Conservation (phyloP, 1,140 invertebrate species). For the Drosophila repletoides region DNA sequence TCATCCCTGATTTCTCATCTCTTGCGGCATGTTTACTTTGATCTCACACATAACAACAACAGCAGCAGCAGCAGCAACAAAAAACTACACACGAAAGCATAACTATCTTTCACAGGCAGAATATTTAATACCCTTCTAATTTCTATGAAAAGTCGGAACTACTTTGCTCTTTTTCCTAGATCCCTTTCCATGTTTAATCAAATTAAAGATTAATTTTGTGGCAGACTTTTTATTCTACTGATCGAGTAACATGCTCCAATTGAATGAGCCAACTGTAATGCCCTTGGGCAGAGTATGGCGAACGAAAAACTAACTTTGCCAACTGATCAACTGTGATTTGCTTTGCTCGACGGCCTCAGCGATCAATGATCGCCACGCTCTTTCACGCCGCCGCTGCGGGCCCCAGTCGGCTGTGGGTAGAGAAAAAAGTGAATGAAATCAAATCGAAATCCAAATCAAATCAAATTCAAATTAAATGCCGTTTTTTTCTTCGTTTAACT, state of each 20-base stretch:
- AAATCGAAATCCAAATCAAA: conserved; percentile 61
- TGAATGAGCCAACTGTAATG: too few species aligned
- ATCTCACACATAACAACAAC: conserved; percentile 57
- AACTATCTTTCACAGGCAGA: too few species aligned
- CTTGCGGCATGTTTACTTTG: conserved; percentile 66
- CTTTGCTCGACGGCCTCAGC: conserved; percentile 31
- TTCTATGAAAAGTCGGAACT: too few species aligned
- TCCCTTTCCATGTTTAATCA: too few species aligned
- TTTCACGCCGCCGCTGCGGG: conserved; percentile 9
- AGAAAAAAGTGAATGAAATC: conserved; percentile 77
- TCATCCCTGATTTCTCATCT: conserved; percentile 13
- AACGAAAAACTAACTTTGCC: conserved; percentile 29
- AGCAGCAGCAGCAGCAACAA: conserved; percentile 14
- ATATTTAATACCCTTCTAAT: too few species aligned
- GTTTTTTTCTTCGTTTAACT: conserved; percentile 57
- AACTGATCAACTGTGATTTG: conserved; percentile 55
- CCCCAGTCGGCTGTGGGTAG: not conserved
- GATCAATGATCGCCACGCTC: conserved; percentile 8
- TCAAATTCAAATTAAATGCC: conserved; percentile 33
- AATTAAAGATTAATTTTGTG: too few species aligned
- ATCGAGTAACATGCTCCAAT: too few species aligned
- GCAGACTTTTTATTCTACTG: too few species aligned
- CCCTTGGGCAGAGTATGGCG: not conserved
- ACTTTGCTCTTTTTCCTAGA: too few species aligned
- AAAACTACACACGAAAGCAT: too few species aligned